Percentiles rank a stretch among this genome's conserved stretches.
These are phyloP conservation scores for Drosophila kanapiae DNA, from an alignment of 1,140 invertebrate species.

Conservation along the genomic window DNA sequence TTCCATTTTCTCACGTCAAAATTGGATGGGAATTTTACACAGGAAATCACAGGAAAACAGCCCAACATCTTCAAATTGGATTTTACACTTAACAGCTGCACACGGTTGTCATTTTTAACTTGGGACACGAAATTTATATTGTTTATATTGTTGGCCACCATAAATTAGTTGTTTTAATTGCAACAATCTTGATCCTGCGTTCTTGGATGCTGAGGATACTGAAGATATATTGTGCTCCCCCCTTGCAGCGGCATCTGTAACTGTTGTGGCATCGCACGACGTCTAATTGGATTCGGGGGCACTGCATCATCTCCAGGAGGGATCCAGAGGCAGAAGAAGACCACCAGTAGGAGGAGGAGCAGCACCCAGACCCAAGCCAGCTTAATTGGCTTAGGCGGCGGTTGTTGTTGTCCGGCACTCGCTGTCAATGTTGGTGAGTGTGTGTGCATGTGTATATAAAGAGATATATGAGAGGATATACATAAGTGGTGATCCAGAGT, in stretches of 20 bases:
- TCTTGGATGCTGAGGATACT: background rate
- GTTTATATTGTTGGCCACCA: background rate
- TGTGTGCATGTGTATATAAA: background rate
- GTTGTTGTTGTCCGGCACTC: slow-evolving; percentile 7
- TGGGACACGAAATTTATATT: background rate
- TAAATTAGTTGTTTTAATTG: too few species aligned
- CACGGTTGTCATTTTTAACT: background rate
- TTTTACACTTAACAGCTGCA: background rate
- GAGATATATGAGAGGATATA: background rate
- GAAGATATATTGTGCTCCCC: slow-evolving; percentile 4
- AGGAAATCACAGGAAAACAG: background rate
- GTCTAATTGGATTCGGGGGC: slow-evolving; percentile 36
- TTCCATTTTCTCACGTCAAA: background rate
- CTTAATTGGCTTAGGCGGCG: slow-evolving; percentile 49
- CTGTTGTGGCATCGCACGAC: slow-evolving; percentile 1
- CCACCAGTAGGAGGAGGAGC: slow-evolving; percentile 7
- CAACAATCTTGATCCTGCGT: background rate
- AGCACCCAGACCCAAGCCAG: slow-evolving; percentile 19
- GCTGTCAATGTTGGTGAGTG: slow-evolving; percentile 43
- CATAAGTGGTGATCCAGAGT: slow-evolving; percentile 17
- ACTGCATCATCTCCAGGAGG: slow-evolving; percentile 28
- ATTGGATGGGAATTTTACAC: slow-evolving; percentile 18
- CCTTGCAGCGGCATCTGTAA: slow-evolving; percentile 12
- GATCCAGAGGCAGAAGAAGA: slow-evolving; percentile 1
- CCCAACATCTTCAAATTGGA: background rate